Evolutionary conservation across 1,140 invertebrate species (phyloP).

Genomic region (Tachypleus tridentatus): DNA sequence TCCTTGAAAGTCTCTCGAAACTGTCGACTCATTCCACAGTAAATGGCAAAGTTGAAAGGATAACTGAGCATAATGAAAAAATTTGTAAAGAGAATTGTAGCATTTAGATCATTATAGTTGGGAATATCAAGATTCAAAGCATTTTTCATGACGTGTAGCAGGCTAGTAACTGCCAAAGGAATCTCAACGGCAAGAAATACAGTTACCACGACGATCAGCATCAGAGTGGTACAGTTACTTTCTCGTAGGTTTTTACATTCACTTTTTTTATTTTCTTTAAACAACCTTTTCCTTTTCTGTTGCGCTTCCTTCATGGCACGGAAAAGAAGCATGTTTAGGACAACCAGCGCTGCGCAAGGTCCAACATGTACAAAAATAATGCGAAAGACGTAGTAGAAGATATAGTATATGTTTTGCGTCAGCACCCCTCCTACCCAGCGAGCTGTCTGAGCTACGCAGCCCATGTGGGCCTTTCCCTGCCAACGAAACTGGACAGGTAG

Average conservation of each 20-base stretch:
- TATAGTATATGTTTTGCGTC: slow-evolving; percentile 58
- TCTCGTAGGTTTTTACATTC: slow-evolving; percentile 71
- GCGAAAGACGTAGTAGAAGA: slow-evolving; percentile 66
- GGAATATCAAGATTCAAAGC: slow-evolving; percentile 45
- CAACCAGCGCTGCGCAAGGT: slow-evolving; percentile 74
- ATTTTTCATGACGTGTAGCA: slow-evolving; percentile 64
- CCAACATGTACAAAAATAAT: slow-evolving; percentile 80
- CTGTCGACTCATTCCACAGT: slow-evolving; percentile 86
- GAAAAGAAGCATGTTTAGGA: slow-evolving; percentile 78
- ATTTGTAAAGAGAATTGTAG: slow-evolving; percentile 73
- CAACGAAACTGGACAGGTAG: slow-evolving; percentile 44
- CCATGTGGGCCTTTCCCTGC: slow-evolving; percentile 38
- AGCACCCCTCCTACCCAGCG: slow-evolving; percentile 50
- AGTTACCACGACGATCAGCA: slow-evolving; percentile 89
- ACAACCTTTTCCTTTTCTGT: slow-evolving; percentile 58
- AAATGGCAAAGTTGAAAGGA: slow-evolving; percentile 89
- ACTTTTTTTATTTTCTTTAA: slow-evolving; percentile 69
- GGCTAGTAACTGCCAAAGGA: slow-evolving; percentile 73
- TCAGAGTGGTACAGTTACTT: slow-evolving; percentile 81
- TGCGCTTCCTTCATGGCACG: slow-evolving; percentile 68
- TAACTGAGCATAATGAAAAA: slow-evolving; percentile 84
- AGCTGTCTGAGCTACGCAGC: slow-evolving; percentile 29
- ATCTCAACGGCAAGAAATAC: slow-evolving; percentile 84
- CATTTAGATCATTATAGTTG: slow-evolving; percentile 65
- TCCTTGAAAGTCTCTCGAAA: slow-evolving; percentile 88